Conservation (phyloP, 2,113 vertebrate species). For the Muntiacus reevesi region DNA sequence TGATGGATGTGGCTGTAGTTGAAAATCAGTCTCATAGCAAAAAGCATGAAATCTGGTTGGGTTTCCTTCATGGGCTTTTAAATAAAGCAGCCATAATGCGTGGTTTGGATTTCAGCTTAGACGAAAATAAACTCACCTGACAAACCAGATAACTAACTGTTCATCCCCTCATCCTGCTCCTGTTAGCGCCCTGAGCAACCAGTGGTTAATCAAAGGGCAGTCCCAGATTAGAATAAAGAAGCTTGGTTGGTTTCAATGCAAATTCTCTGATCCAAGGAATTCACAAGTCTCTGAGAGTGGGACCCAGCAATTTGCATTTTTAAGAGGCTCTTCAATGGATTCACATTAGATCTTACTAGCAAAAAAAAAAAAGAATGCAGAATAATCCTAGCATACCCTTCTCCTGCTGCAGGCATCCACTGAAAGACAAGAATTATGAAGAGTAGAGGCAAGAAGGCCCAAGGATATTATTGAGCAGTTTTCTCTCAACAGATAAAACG, state of each 20-base stretch:
- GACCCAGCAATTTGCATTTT: not conserved
- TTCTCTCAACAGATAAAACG: not conserved
- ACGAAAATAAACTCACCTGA: not conserved
- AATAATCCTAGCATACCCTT: not conserved
- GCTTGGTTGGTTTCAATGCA: not conserved
- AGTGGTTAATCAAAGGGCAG: not conserved
- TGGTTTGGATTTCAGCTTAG: not conserved
- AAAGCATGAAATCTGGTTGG: not conserved
- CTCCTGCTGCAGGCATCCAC: not conserved
- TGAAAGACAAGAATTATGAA: not conserved
- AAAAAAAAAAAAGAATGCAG: not conserved
- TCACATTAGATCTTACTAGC: not conserved
- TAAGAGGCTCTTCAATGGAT: not conserved
- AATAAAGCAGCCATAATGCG: not conserved
- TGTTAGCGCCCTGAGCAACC: not conserved
- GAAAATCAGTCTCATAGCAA: not conserved
- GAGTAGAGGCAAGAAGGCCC: not conserved
- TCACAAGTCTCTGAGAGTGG: not conserved
- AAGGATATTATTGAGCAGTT: not conserved
- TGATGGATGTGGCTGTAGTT: not conserved
- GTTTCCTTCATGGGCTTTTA: not conserved
- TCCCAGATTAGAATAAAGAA: not conserved
- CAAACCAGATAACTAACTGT: not conserved
- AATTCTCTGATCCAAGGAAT: not conserved
- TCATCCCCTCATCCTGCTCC: not conserved